phyloP scores from a whole-genome alignment of 2,113 vertebrate genomes.

The Cardinalis cardinalis region DNA sequence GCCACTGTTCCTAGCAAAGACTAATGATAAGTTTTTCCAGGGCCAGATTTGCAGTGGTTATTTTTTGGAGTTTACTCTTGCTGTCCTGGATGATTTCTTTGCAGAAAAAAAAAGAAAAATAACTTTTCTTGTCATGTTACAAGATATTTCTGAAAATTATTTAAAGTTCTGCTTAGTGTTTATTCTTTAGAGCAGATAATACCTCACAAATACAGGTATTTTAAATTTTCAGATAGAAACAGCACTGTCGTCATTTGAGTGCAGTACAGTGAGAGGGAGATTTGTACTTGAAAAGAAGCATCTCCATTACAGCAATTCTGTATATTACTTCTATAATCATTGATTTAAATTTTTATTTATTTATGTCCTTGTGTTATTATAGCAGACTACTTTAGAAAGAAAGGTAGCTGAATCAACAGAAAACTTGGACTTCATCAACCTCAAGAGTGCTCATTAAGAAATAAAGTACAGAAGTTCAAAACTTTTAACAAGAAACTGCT shows the following conservation, averaged over 20 bases:
- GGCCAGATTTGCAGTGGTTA: not conserved
- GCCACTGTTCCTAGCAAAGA: not conserved
- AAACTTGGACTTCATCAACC: not conserved
- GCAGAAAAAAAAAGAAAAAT: not conserved
- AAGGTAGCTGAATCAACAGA: slow-evolving; percentile 1
- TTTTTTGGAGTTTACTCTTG: not conserved
- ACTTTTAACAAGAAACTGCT: not conserved
- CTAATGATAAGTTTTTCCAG: not conserved
- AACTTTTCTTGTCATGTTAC: not conserved
- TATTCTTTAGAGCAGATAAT: not conserved
- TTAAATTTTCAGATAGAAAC: not conserved
- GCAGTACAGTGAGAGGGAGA: not conserved
- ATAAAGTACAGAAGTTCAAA: not conserved
- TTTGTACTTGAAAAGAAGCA: not conserved
- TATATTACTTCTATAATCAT: not conserved
- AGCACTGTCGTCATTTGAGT: not conserved
- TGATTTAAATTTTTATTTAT: not conserved
- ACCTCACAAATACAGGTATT: not conserved
- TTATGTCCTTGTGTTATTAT: not conserved
- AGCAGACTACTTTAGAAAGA: slow-evolving; percentile 27
- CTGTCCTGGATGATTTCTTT: not conserved
- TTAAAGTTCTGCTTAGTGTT: not conserved
- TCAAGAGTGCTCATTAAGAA: not conserved
- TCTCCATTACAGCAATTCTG: not conserved
- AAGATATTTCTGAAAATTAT: not conserved